Percentiles rank a stretch among this genome's conserved stretches.
These are phyloP conservation scores for Plutomurus gul DNA, from an alignment of 1,140 invertebrate species.

Conservation along the genomic window DNA sequence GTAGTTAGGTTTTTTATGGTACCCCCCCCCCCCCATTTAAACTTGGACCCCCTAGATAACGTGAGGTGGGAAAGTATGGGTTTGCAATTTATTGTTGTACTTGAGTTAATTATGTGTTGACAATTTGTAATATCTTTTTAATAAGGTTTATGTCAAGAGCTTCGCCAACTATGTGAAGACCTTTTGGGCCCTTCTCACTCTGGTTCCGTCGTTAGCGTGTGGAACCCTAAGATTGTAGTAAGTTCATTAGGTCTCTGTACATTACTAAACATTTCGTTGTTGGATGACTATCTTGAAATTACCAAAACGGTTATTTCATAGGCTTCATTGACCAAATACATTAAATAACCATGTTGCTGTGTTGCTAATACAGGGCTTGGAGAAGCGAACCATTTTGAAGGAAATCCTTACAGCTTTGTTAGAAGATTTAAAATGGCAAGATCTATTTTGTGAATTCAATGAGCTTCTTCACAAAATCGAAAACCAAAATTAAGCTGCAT, in stretches of 20 bases:
- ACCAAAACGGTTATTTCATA: too few species aligned
- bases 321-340: neutral
- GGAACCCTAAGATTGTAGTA: conserved; percentile 59
- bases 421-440: conserved; percentile 48
- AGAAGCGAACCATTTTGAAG: conserved; percentile 41
- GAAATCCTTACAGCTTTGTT: conserved; percentile 42
- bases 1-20: too few species aligned
- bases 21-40: too few species aligned
- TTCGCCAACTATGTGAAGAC: conserved; percentile 73
- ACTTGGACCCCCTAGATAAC: too few species aligned
- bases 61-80: too few species aligned
- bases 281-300: neutral
- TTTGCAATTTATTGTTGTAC: too few species aligned
- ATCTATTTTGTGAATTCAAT: conserved; percentile 49
- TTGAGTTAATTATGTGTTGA: too few species aligned
- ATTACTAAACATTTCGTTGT: neutral
- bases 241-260: conserved; percentile 54
- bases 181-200: conserved; percentile 73
- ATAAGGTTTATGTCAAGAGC: conserved; percentile 68
- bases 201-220: conserved; percentile 52
- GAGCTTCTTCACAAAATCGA: conserved; percentile 33
- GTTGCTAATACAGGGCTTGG: conserved; percentile 24
- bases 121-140: too few species aligned
- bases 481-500: neutral
- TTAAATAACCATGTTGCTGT: neutral